These are phyloP conservation scores for Drosophila monieri DNA, from an alignment of 2,888 invertebrate genomes.

Conservation along the genomic window DNA sequence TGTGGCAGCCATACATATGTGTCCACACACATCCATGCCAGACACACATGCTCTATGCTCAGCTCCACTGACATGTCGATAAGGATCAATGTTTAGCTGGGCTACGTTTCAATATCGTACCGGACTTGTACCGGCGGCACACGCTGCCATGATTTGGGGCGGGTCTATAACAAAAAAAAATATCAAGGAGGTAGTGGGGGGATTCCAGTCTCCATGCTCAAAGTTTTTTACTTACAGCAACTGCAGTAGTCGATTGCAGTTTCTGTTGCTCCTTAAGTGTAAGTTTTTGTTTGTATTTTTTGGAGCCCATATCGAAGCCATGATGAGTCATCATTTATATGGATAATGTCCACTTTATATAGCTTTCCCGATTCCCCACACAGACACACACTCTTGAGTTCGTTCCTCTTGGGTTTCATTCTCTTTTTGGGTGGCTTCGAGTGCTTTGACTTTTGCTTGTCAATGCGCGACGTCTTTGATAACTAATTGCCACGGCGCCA, in stretches of 20 bases:
- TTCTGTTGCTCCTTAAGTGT: constrained; percentile 8
- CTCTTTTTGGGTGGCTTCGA: constrained; percentile 66
- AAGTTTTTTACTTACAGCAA: constrained; percentile 14
- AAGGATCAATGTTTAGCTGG: constrained; percentile 80
- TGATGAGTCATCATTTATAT: constrained; percentile 37
- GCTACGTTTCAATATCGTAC: constrained; percentile 72
- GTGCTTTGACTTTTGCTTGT: constrained; percentile 79
- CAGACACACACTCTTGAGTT: constrained; percentile 2
- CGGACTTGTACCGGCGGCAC: constrained; percentile 41
- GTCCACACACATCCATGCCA: constrained; percentile 7
- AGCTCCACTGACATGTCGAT: constrained; percentile 70
- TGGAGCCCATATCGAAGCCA: constrained; percentile 1
- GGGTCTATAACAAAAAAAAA: constrained; percentile 38
- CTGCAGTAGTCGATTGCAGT: constrained; percentile 25
- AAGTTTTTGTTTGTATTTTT: constrained; percentile 6
- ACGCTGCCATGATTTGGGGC: constrained; percentile 67
- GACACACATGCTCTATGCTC: not conserved
- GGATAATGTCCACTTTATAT: constrained; percentile 49
- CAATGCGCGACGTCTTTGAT: constrained; percentile 78
- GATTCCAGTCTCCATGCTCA: not conserved
- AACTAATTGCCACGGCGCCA: constrained; percentile 78
- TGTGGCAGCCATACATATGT: constrained; percentile 19
- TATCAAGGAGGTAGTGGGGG: not conserved
- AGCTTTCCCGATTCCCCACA: constrained; percentile 37
- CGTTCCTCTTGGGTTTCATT: constrained; percentile 10